Evolutionary conservation across 2,888 invertebrate species (phyloP).

Genomic region (Argyra leucocephala): DNA sequence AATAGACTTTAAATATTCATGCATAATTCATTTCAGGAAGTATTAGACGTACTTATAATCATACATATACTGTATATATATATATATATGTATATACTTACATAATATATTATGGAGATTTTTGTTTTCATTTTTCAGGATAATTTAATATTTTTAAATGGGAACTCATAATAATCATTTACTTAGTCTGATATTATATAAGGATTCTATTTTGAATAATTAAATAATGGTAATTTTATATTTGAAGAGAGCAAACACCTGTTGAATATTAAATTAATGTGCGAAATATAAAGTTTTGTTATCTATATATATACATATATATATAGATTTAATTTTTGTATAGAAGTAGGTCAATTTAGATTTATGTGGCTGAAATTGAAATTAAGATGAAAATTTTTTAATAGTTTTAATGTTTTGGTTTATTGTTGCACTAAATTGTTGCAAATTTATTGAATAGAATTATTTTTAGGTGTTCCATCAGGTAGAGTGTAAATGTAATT

Average conservation of each 20-base stretch:
- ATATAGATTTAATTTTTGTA: not conserved
- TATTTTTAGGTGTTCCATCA: no score
- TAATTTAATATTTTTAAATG: not conserved
- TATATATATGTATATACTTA: no score
- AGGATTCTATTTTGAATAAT: not conserved
- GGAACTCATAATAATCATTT: not conserved
- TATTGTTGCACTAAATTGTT: no score
- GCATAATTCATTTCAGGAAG: not conserved
- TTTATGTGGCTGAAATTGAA: no score
- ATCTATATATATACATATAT: not conserved
- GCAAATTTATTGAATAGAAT: no score
- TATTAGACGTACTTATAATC: not conserved
- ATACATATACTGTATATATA: no score
- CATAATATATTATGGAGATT: no score
- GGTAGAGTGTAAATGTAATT: no score
- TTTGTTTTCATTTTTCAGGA: not conserved
- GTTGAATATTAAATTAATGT: not conserved
- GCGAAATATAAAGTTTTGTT: no score
- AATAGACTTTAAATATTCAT: not conserved
- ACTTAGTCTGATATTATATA: not conserved
- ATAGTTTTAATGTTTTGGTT: no score
- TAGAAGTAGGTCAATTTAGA: no score
- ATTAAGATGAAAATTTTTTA: no score
- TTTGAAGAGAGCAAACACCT: not conserved
- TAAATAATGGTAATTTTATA: constrained; percentile 1